Conservation (phyloP, 2,113 vertebrate genomes). For the Hippocampus guttulatus region DNA sequence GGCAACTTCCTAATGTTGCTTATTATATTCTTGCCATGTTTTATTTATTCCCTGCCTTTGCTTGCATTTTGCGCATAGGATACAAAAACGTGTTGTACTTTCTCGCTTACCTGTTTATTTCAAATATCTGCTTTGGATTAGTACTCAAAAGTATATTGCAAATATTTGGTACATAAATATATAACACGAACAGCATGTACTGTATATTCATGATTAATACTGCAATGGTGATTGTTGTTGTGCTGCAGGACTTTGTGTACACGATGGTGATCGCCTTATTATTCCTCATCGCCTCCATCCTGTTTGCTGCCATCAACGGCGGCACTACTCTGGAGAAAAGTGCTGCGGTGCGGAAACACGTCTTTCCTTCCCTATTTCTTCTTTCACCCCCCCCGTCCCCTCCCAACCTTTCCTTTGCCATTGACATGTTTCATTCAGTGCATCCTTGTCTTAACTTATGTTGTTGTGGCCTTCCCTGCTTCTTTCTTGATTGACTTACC, state of each 20-base stretch:
- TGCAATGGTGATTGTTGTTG: background rate
- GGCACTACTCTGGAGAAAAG: conserved; percentile 34
- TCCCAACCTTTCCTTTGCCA: background rate
- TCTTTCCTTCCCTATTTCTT: background rate
- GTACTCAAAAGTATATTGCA: too few relatives aligned
- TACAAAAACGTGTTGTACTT: background rate
- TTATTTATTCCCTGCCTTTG: background rate
- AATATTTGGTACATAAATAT: too few relatives aligned
- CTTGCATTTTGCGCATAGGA: background rate
- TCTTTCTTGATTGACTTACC: too few relatives aligned
- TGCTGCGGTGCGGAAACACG: conserved; percentile 71
- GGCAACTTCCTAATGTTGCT: background rate
- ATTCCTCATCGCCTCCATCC: conserved; percentile 74
- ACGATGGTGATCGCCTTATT: conserved; percentile 13
- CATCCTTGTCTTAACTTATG: background rate
- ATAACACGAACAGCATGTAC: too few relatives aligned
- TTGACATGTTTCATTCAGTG: background rate
- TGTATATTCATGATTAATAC: too few relatives aligned
- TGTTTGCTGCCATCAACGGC: conserved; percentile 61
- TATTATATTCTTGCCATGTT: background rate
- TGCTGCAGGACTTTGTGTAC: conserved; percentile 75
- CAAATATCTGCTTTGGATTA: too few relatives aligned
- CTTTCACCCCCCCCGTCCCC: background rate
- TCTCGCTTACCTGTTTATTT: background rate
- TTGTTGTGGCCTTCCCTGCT: too few relatives aligned